Base-by-base conservation (phyloP, 2,797 vertebrate genomes). In the Enteromius treurensis region DNA sequence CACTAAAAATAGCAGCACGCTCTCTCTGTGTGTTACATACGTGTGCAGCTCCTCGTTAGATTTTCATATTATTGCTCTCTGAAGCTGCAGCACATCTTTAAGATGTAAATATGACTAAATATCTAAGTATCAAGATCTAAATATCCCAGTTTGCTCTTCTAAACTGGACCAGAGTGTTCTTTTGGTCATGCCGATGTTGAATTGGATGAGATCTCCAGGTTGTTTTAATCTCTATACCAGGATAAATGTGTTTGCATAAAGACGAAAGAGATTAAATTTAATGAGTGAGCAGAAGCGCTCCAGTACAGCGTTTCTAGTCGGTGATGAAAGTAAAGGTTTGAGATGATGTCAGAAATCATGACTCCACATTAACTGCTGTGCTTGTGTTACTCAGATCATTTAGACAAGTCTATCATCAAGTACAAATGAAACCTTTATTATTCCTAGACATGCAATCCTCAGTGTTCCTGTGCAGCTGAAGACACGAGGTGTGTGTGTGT, bases 1-100 rank as follows among this genome's bases (percentile, higher is more conserved):
- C 42, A 55, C 84, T 86, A 84, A 84, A 88, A 83, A 86, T 88
- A 86, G 77, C 77, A 17, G 49, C 47, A 45, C 40, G 5, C 26
- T 81, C 51, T 64, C 53, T 19, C 78, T 80, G 60, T 9, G 5
- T 21, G 37, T 51, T 13, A n/a, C 0, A 77, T n/a, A 37, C 34
- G 21, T 15, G n/a, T 34, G 62, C 11, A 62, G 23, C 26, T 51
- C 49, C 55, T 62, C 4, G 19, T 47, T 78, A 32, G 58, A 70
- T 55, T 76, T 60, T 19, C 0, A 4, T 17, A 8, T 71, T 68
- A 26, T 26, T 26, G 26, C 26, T 26, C 26, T 26, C 26, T 26
- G 26, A 26, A 26, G 26, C 26, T 26, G 26, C 26, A 26, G 26
- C 26, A 26, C 26, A 26, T 26, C 26, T 26, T 26, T 26, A 26